Percentiles rank a stretch among this genome's conserved stretches.
These are phyloP conservation scores for Sebastes taczanowskii DNA, from an alignment of 2,797 vertebrate genomes.

Conservation along the genomic window DNA sequence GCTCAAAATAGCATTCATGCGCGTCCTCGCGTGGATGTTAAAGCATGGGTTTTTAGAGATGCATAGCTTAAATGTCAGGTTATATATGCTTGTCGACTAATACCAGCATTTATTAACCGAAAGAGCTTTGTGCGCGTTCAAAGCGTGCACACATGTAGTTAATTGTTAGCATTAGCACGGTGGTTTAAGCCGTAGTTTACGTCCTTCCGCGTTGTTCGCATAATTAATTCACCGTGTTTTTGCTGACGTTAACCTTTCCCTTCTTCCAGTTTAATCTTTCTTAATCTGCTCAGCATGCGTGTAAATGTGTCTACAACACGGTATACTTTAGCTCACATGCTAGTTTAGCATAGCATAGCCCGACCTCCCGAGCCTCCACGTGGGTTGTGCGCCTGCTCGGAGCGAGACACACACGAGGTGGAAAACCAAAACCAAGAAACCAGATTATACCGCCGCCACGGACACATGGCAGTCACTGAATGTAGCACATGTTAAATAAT, in stretches of 20 bases:
- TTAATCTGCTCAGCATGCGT: background rate
- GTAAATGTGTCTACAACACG: background rate
- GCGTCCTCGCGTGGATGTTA: slow-evolving; percentile 23
- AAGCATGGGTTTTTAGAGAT: background rate
- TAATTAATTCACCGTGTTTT: rapidly evolving
- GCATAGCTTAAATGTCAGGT: rapidly evolving
- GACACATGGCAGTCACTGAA: rapidly evolving
- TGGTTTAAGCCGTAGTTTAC: no score
- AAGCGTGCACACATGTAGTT: background rate
- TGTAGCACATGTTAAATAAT: no score
- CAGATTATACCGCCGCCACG: rapidly evolving
- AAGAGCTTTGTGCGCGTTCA: rapidly evolving
- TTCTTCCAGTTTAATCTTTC: rapidly evolving
- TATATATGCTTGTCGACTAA: rapidly evolving
- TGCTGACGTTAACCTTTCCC: rapidly evolving
- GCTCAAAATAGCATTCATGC: slow-evolving; percentile 70
- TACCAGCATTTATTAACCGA: rapidly evolving
- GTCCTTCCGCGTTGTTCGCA: rapidly evolving
- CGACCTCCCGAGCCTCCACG: slow-evolving; percentile 73
- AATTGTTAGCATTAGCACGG: slow-evolving; percentile 10
- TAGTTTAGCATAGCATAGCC: slow-evolving; percentile 5
- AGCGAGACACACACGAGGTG: slow-evolving; percentile 69
- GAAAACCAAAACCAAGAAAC: background rate
- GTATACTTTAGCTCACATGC: slow-evolving; percentile 37
- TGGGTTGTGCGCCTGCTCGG: slow-evolving; percentile 73